Base-by-base conservation (phyloP, 2,888 invertebrate genomes). In the Caenorhabditis angaria region DNA sequence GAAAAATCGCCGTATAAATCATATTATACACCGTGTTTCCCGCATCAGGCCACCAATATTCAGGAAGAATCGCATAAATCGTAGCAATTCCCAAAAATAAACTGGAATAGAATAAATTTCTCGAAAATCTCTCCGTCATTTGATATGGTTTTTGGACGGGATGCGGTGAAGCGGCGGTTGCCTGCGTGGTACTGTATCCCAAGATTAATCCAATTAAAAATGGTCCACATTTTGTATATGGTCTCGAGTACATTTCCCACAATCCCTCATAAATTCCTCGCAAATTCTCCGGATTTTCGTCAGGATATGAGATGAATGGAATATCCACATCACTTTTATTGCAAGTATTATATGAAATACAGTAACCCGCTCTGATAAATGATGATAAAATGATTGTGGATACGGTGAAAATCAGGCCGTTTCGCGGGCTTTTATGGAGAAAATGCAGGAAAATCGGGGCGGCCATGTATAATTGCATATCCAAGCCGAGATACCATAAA, bases 281-380 rank as follows among this genome's bases (percentile, higher is more conserved):
- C 51, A 84, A 53, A 0, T 65, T 65, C 20, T 65, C 73, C 1
- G 79, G 70, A 53, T 74, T 77, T 56, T 78, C 74, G 53, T 72
- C 79, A 1, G 85, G 83, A 57, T 78, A 83, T 14, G 82, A 83
- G 75, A 85, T 85, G 81, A 85, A 85, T 78, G 86, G 86, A 65
- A 86, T 86, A 61, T 86, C 86, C 47, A 86, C 85, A 61, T 86
- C 86, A 35, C 80, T 80, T 61, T 83, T 83, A 72, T 86, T 85
- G 82, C 86, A 86, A 27, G 81, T 79, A 32, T 75, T 81, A 56
- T 85, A 83, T 48, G 68, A 48, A 10, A 70, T 75, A 64, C 86
- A 86, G 71, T 83, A 78, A 53, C 69, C 68, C 41, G 82, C 85
- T 29, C 85, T 79, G 14, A 76, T 55, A 47, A 75, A 54, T 14